A percentile compares a stretch with the other conserved stretches of the same genome.
phyloP scores from a whole-genome alignment of 2,113 vertebrate genomes.

The Urocolius indicus region DNA sequence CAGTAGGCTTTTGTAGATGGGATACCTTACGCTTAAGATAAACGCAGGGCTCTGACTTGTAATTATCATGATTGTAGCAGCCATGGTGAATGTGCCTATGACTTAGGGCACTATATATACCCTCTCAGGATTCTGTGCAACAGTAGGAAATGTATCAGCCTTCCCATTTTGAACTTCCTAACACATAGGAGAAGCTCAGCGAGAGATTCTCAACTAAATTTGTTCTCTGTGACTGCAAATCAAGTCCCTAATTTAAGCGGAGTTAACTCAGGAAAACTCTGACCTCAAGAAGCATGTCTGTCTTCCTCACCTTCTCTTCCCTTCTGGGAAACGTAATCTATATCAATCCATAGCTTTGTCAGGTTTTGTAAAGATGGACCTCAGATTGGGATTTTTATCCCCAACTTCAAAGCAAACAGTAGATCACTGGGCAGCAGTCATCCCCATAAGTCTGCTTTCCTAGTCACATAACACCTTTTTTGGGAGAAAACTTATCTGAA shows the following conservation, averaged over 20 bases:
- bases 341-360: not conserved
- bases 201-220: not conserved
- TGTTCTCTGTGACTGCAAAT: not conserved
- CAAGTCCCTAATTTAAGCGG: not conserved
- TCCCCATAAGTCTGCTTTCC: not conserved
- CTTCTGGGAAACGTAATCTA: not conserved
- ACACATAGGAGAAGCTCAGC: not conserved
- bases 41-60: not conserved
- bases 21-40: not conserved
- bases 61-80: not conserved
- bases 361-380: not conserved
- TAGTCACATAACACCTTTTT: not conserved
- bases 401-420: not conserved
- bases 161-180: not conserved
- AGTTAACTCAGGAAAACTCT: not conserved
- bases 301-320: not conserved
- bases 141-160: not conserved
- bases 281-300: not conserved
- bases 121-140: not conserved
- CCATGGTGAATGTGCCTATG: rapidly evolving
- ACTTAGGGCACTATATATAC: rapidly evolving
- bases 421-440: not conserved
- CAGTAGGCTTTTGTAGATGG: not conserved
- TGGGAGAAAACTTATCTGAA: not conserved
- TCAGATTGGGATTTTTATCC: not conserved